Evolutionary conservation across 2,797 vertebrate genomes (phyloP), one percentile per base, ranked within the genome.

Genomic region (Psittacula echo): DNA sequence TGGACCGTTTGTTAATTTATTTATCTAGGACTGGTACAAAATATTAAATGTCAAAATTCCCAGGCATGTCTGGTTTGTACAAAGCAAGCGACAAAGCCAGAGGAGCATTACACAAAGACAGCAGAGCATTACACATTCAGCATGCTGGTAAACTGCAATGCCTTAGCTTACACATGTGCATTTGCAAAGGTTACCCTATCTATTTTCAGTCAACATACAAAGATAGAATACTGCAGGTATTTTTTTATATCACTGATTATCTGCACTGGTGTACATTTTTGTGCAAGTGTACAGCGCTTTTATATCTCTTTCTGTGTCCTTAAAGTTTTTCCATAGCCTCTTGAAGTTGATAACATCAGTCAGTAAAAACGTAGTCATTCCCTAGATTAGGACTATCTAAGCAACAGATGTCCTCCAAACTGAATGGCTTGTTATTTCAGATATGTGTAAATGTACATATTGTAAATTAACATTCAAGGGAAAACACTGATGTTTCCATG

Each of bases 91-190:
- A 47, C 15, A 61, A 70, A 41, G 60, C 26, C 53, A 61, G n/a
- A 60, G 22, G n/a, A 60, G 56, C 56, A 37, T 37, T 37, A 34
- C n/a, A 60, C n/a, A 60, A 60, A 37, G 3, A 3, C 7, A 50
- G 20, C 2, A 2, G 19, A 78, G 0, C 14, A 41, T 74, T 18
- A 29, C 22, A 45, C 8, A 10, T 68, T 79, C 50, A 61, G 6
- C 17, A 45, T 22, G 13, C 10, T 47, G 72, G 24, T 10, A 51
- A 65, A 68, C 27, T 24, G 13, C 21, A 60, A 21, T 60, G 30
- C 3, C 29, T 78, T 45, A 47, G 4, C 6, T 84, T 32, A 39
- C 30, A 32, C 0, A 2, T 0, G 0, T 61, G 7, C 23, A 42
- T 67, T 85, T 79, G 4, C 21, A 64, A 56, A 37, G 19, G 6